Evolutionary conservation across 2,113 vertebrate species (phyloP), one percentile per base, ranked within the genome.

Genomic region (Triplophysa tibetana): DNA sequence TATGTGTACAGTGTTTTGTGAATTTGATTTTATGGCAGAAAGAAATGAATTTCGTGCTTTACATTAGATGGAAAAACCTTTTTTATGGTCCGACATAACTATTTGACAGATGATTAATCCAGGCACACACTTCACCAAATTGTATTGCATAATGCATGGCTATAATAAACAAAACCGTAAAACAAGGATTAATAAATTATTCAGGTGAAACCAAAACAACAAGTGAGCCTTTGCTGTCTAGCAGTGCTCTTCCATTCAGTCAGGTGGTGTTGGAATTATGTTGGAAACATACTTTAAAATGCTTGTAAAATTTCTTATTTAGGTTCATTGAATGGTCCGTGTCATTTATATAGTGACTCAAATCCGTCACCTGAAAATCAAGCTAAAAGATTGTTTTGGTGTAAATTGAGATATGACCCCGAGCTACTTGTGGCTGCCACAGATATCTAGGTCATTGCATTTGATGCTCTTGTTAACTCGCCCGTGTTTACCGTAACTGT

Each of bases 241-340:
- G 8, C 43, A 45, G 33, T 13, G 48, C 48, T 16, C 50, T 52
- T 16, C 5, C 16, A 52, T 17, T 14, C 14, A 5, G 19, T 72
- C 50, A 21, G 50, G 50, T 21, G 13, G 12, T 45, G 26, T 72
- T 58, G 19, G 19, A 38, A 72, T 62, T 61, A 48, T 26, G 62
- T 48, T 62, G 8, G 10, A 75, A 61, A 38, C 11, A 17, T 26
- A n/a, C 72, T 17, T 16, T n/a, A 19, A n/a, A 74, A 48, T 48
- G 72, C 56, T 63, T 61, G 4, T 75, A 38, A 23, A 75, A 63
- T 75, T 75, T 58, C 72, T 62, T 48, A 62, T 61, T 75, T 75
- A 63, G 17, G 72, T 62, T 41, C 24, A n/a, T 19, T 41, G 38
- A 63, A 58, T 2, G 10, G 14, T 26, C 38, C 0, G 4, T 23